phyloP scores from a whole-genome alignment of 2,797 vertebrate species.

The Lepidocolaptes lacrymiger region DNA sequence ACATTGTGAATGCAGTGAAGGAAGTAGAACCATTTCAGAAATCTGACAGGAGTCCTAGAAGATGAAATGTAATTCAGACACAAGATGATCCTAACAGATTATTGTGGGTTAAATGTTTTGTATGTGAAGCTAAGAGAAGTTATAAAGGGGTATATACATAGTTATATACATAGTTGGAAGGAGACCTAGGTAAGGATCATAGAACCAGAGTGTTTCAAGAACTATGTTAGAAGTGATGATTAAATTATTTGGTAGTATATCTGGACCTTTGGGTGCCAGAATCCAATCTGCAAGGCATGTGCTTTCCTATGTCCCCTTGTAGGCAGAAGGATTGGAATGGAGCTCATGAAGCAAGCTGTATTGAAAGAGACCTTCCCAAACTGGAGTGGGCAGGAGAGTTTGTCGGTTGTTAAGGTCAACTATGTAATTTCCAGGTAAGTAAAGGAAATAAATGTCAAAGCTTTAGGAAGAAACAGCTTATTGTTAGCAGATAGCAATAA shows the following conservation, averaged over 20 bases:
- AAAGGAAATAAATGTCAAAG: neutral
- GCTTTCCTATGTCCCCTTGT: neutral
- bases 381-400: slow-evolving; percentile 65
- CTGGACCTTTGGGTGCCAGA: neutral
- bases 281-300: neutral
- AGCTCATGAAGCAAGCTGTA: slow-evolving; percentile 57
- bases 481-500: neutral
- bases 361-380: slow-evolving; percentile 62
- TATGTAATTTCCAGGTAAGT: slow-evolving; percentile 73
- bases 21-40: neutral
- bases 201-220: neutral
- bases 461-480: neutral
- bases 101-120: neutral
- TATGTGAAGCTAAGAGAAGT: neutral
- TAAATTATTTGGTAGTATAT: neutral
- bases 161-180: neutral
- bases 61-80: neutral
- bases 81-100: neutral
- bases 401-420: slow-evolving; percentile 53
- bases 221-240: neutral
- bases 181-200: neutral
- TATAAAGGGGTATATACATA: neutral
- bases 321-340: slow-evolving; percentile 61
- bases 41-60: neutral
- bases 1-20: neutral